phyloP scores from a whole-genome alignment of 1,140 invertebrate species.

The Zaprionus nigranus region DNA sequence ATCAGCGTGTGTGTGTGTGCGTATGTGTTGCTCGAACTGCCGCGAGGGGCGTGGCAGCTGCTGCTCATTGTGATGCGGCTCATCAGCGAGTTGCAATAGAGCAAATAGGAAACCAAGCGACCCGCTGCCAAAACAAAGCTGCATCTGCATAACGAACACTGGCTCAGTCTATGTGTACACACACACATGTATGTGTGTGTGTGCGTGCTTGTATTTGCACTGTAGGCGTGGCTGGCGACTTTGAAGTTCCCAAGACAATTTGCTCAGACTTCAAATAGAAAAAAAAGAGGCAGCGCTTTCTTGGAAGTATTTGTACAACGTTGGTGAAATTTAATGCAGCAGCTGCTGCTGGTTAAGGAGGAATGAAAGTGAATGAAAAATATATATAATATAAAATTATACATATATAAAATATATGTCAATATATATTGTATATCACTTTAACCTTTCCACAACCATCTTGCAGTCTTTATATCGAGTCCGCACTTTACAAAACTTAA shows the following conservation, averaged over 20 bases:
- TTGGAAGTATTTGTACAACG: background rate
- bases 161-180: background rate
- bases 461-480: background rate
- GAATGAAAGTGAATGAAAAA: background rate
- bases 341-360: background rate
- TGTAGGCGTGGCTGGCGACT: conserved; percentile 28
- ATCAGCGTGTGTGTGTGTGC: conserved; percentile 24
- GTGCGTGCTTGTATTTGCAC: background rate
- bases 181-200: background rate
- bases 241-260: conserved; percentile 20
- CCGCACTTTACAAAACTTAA: background rate
- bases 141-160: conserved; percentile 21
- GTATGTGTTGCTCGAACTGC: conserved; percentile 34
- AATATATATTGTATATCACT: background rate
- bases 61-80: conserved; percentile 61
- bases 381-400: background rate
- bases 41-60: conserved; percentile 37
- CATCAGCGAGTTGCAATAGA: conserved; percentile 50
- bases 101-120: conserved; percentile 25
- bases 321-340: background rate
- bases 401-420: background rate
- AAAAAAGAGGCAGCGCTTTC: background rate
- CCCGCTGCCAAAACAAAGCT: conserved; percentile 48
- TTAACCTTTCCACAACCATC: no score
- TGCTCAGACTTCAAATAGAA: conserved; percentile 9